phyloP scores from a whole-genome alignment of 2,888 invertebrate species.

The Plemyria rubiginata region DNA sequence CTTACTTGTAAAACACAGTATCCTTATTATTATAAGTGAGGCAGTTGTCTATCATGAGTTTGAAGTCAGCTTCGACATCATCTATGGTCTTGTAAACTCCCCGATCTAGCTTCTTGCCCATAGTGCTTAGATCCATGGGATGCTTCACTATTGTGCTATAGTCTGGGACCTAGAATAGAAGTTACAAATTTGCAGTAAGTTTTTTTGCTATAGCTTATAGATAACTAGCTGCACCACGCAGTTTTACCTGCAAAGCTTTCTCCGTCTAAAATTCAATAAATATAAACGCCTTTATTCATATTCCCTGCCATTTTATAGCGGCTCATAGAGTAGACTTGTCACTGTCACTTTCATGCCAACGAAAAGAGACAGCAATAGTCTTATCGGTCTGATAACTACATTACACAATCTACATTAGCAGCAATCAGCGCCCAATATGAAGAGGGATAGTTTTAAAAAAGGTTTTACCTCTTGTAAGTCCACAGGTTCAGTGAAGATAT shows the following conservation, averaged over 20 bases:
- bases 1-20: slow-evolving; percentile 94
- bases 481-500: slow-evolving; percentile 97
- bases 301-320: too few relatives aligned
- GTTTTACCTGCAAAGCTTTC: too few relatives aligned
- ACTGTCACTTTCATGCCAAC: too few relatives aligned
- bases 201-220: too few relatives aligned
- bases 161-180: slow-evolving; percentile 89
- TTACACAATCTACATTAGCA: too few relatives aligned
- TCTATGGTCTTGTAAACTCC: slow-evolving; percentile 88
- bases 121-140: slow-evolving; percentile 86
- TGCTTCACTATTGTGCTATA: slow-evolving; percentile 86
- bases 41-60: slow-evolving; percentile 98
- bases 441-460: slow-evolving; percentile 17
- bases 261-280: too few relatives aligned
- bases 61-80: slow-evolving; percentile 94
- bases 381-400: too few relatives aligned
- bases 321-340: too few relatives aligned
- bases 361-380: too few relatives aligned
- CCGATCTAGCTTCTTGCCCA: slow-evolving; percentile 91
- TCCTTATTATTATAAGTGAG: slow-evolving; percentile 97
- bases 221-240: too few relatives aligned
- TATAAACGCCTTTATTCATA: too few relatives aligned
- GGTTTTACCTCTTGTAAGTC: slow-evolving; percentile 89
- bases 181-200: background rate
- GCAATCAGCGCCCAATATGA: too few relatives aligned